Evolutionary conservation across 2,797 vertebrate species (phyloP).

Genomic region (Cercopithecus petaurista): DNA sequence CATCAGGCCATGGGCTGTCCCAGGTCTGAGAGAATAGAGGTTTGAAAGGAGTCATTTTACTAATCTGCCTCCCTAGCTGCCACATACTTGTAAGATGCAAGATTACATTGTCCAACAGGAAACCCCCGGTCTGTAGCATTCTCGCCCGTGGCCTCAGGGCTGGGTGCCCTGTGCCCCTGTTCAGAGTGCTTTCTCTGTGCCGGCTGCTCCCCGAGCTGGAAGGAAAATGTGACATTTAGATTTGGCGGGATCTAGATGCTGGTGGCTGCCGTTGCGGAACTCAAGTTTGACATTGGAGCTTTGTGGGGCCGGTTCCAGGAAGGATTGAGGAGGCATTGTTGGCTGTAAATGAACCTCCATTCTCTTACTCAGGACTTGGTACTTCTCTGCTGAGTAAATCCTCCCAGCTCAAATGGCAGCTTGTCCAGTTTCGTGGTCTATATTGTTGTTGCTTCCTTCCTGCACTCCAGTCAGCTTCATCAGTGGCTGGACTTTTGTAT

Average conservation of each 20-base stretch:
- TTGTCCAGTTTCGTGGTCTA: conserved; percentile 12
- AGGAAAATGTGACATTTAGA: neutral
- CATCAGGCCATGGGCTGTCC: neutral
- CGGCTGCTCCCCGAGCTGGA: neutral
- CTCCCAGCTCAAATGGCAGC: conserved; percentile 39
- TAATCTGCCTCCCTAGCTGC: neutral
- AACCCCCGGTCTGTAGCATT: neutral
- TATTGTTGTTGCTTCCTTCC: conserved; percentile 77
- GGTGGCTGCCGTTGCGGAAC: neutral
- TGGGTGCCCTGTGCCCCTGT: neutral
- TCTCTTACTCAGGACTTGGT: conserved; percentile 67
- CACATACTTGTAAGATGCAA: neutral
- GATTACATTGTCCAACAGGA: neutral
- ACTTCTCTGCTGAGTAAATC: neutral
- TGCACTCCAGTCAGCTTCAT: conserved; percentile 11
- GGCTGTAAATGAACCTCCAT: conserved; percentile 58
- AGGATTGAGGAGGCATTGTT: conserved; percentile 58
- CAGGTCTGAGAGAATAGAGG: neutral
- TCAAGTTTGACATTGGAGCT: neutral
- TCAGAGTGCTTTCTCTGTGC: neutral
- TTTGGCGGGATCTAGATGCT: conserved; percentile 3
- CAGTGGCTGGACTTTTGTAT: neutral
- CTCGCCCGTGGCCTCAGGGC: neutral
- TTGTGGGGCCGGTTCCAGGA: conserved; percentile 68
- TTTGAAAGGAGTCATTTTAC: neutral